These are phyloP conservation scores for Frankliniella fusca DNA, from an alignment of 2,888 invertebrate genomes.

Conservation along the genomic window DNA sequence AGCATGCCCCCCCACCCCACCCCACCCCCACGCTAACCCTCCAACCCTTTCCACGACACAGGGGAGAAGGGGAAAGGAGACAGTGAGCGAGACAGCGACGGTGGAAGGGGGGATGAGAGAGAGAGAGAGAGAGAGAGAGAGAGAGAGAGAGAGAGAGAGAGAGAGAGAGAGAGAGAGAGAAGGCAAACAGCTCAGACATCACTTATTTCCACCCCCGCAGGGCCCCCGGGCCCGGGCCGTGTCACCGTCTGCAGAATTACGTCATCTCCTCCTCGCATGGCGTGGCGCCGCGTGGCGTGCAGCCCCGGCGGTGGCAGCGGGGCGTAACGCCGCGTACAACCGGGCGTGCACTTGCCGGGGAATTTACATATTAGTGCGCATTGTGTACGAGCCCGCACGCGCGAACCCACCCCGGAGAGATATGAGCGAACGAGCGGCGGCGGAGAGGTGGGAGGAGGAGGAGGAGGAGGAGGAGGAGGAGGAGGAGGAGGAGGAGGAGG, in stretches of 20 bases:
- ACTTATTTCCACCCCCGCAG: too few relatives aligned
- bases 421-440: too few relatives aligned
- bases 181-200: too few relatives aligned
- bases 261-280: too few relatives aligned
- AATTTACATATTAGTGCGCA: neutral
- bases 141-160: conserved; percentile 1
- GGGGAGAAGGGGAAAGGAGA: neutral
- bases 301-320: too few relatives aligned
- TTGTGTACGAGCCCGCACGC: too few relatives aligned
- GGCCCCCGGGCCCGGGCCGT: too few relatives aligned
- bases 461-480: neutral
- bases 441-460: neutral
- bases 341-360: neutral
- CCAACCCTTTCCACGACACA: neutral
- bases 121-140: conserved; percentile 1
- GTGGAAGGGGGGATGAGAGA: neutral
- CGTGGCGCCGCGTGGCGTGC: too few relatives aligned
- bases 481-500: neutral
- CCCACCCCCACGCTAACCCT: too few relatives aligned
- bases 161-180: neutral
- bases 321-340: neutral
- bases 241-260: too few relatives aligned
- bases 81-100: neutral
- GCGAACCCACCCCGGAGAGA: too few relatives aligned
- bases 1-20: neutral